Evolutionary conservation across 2,113 vertebrate genomes (phyloP).

Genomic region (Menura novaehollandiae): DNA sequence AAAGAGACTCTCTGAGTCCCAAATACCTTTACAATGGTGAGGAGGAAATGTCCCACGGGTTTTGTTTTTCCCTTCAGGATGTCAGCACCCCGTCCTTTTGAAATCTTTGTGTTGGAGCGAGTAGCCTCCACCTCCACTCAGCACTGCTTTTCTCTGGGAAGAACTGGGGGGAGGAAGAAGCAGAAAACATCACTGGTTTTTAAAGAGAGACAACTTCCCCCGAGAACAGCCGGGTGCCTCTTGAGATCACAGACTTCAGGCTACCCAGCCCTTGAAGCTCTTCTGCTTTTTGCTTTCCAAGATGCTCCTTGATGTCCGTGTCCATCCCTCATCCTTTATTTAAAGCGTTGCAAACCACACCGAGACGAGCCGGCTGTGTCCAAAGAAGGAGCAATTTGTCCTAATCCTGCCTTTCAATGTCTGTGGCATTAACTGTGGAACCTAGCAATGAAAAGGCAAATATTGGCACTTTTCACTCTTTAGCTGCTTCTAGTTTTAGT

Average conservation of each 20-base stretch:
- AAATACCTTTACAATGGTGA: background rate
- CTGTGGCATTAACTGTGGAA: background rate
- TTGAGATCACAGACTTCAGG: background rate
- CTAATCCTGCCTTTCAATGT: background rate
- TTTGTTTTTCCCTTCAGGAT: background rate
- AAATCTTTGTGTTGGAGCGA: background rate
- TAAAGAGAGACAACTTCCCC: background rate
- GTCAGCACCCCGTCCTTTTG: background rate
- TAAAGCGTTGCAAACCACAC: background rate
- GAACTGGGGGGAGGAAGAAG: background rate
- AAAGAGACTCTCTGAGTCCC: background rate
- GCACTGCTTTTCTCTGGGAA: background rate
- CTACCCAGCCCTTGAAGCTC: background rate
- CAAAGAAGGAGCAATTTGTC: background rate
- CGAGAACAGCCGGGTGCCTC: accelerated
- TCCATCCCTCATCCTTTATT: background rate
- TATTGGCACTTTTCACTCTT: background rate
- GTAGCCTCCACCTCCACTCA: background rate
- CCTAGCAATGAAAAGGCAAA: background rate
- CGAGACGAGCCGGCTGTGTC: background rate
- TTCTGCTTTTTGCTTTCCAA: background rate
- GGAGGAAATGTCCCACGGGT: background rate
- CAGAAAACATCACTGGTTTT: background rate
- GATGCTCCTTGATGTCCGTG: background rate
- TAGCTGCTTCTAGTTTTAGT: background rate